These are phyloP conservation scores for Plecotus auritus DNA, from an alignment of 2,113 vertebrate species.

Conservation along the genomic window DNA sequence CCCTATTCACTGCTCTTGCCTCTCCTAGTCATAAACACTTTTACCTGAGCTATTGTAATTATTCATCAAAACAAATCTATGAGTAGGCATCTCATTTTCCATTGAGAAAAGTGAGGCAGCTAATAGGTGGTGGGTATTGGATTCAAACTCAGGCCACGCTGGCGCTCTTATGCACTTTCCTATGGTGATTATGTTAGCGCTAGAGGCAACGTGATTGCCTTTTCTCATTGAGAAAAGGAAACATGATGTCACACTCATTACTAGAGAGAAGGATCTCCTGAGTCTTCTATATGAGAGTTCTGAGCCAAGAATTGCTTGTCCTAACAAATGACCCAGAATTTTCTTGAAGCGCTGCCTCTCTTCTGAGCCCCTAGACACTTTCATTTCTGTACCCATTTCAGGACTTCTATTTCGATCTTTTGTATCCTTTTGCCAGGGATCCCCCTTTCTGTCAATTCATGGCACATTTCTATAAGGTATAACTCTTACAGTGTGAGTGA, in stretches of 20 bases:
- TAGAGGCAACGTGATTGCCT: not conserved
- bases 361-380: not conserved
- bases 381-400: not conserved
- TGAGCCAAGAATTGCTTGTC: constrained; percentile 34
- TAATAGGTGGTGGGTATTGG: not conserved
- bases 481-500: not conserved
- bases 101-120: not conserved
- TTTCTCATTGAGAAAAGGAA: constrained; percentile 13
- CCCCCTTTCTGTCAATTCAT: constrained; percentile 7
- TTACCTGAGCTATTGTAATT: not conserved
- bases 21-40: not conserved
- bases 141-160: not conserved
- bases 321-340: constrained; percentile 19
- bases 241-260: constrained; percentile 38
- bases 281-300: not conserved
- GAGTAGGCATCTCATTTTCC: not conserved
- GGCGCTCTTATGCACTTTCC: not conserved
- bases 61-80: not conserved
- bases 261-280: not conserved
- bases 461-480: not conserved
- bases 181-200: not conserved
- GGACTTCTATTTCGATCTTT: not conserved
- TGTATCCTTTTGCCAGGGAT: constrained; percentile 7
- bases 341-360: not conserved
- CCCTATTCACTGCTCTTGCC: not conserved